These are phyloP conservation scores for Anhinga anhinga DNA, from an alignment of 2,113 vertebrate species.

Conservation along the genomic window DNA sequence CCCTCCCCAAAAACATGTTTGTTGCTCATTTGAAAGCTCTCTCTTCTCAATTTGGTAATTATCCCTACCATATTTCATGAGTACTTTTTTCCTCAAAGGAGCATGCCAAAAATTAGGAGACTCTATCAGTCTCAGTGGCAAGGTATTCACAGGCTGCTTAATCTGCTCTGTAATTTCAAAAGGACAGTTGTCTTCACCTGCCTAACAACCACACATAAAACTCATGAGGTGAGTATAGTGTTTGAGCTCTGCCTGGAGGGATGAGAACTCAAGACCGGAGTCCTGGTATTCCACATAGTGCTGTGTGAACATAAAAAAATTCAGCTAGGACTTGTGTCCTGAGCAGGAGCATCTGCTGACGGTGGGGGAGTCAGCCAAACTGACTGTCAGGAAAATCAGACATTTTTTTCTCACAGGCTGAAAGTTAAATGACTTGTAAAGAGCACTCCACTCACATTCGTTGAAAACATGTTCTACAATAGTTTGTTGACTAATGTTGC, in stretches of 20 bases:
- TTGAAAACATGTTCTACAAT: not conserved
- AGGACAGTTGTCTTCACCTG: not conserved
- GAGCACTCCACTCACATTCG: not conserved
- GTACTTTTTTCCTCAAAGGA: constrained; percentile 1
- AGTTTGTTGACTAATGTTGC: not conserved
- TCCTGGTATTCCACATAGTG: not conserved
- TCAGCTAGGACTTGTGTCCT: not conserved
- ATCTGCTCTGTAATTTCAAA: not conserved
- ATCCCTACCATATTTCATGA: not conserved
- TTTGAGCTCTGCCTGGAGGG: not conserved
- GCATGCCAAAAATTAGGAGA: not conserved
- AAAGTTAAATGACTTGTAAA: not conserved
- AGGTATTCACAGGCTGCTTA: not conserved
- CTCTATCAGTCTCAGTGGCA: not conserved
- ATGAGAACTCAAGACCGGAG: not conserved
- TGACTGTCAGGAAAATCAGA: not conserved
- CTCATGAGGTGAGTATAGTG: not conserved
- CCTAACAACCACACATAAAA: not conserved
- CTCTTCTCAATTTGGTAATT: constrained; percentile 25
- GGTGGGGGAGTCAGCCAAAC: not conserved
- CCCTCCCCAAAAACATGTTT: not conserved
- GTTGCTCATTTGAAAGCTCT: not conserved
- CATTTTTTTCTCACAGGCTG: not conserved
- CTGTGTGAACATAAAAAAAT: not conserved
- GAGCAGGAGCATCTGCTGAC: not conserved